Percentiles rank a stretch among this genome's conserved stretches.
These are phyloP conservation scores for Carapus acus DNA, from an alignment of 2,797 vertebrate species.

Conservation along the genomic window DNA sequence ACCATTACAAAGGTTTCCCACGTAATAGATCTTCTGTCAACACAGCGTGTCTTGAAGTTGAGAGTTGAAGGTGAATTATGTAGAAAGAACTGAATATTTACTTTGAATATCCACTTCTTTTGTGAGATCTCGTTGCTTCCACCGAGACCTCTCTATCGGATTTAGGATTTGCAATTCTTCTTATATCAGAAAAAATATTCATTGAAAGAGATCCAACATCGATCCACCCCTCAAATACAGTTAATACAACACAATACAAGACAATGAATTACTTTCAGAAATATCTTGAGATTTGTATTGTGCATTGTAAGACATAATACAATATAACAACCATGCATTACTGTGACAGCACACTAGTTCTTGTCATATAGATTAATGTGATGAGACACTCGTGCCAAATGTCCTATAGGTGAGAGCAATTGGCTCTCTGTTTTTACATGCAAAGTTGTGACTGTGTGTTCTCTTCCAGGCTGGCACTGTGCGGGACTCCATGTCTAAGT, in stretches of 20 bases:
- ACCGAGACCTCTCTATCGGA: constrained; percentile 45
- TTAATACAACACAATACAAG: too few relatives aligned
- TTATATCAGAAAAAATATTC: constrained; percentile 13
- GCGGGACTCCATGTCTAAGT: constrained; percentile 97
- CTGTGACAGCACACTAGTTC: too few relatives aligned
- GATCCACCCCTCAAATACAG: too few relatives aligned
- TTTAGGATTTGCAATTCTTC: constrained; percentile 4
- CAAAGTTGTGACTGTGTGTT: constrained; percentile 2
- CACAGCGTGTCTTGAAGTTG: constrained; percentile 25
- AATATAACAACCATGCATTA: too few relatives aligned
- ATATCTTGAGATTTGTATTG: too few relatives aligned
- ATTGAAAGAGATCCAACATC: background rate
- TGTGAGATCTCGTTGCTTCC: constrained; percentile 10
- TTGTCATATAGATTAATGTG: too few relatives aligned
- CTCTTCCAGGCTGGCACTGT: constrained; percentile 85
- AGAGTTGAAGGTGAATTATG: constrained; percentile 46
- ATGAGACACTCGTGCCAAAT: too few relatives aligned
- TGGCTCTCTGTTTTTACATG: too few relatives aligned
- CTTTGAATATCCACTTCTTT: constrained; percentile 34
- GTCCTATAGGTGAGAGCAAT: too few relatives aligned
- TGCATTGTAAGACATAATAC: too few relatives aligned
- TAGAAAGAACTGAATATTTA: constrained; percentile 16
- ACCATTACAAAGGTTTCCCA: constrained; percentile 9
- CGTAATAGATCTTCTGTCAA: constrained; percentile 23
- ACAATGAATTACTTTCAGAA: too few relatives aligned